Evolutionary conservation across 2,797 vertebrate genomes (phyloP).

Genomic region (Spinus olivaceus): DNA sequence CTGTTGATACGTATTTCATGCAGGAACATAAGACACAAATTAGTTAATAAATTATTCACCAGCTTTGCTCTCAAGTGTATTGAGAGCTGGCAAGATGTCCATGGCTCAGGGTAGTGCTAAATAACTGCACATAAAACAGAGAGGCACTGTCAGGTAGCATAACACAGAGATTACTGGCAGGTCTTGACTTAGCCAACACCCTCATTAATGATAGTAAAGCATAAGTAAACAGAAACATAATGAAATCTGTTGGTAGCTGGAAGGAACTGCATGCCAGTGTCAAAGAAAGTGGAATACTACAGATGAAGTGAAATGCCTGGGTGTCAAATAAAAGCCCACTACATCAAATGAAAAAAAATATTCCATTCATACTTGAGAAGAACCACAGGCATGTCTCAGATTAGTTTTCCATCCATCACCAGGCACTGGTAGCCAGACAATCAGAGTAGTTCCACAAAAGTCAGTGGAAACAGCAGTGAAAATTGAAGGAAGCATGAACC

Average conservation of each 20-base stretch:
- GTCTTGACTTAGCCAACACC: conserved; percentile 25
- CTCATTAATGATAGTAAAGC: not conserved
- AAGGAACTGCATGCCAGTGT: not conserved
- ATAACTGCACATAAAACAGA: not conserved
- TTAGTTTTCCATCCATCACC: not conserved
- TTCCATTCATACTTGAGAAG: not conserved
- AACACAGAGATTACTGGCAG: not conserved
- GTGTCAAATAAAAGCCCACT: not conserved
- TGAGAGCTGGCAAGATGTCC: not conserved
- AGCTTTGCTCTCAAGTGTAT: not conserved
- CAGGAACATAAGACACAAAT: not conserved
- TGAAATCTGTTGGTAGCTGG: not conserved
- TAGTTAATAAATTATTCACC: conserved; percentile 26
- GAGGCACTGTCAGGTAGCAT: not conserved
- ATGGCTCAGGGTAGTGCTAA: not conserved
- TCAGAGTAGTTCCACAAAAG: not conserved
- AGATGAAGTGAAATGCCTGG: not conserved
- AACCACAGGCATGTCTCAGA: not conserved
- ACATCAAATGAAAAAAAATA: not conserved
- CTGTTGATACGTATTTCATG: not conserved
- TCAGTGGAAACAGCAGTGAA: not conserved
- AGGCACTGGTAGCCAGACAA: fast-evolving
- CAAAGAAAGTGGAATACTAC: not conserved
- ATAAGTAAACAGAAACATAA: not conserved
- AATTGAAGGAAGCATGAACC: not conserved